A percentile compares a stretch with the other conserved stretches of the same genome.
phyloP scores from a whole-genome alignment of 2,113 vertebrate species.

The Tichodroma muraria region DNA sequence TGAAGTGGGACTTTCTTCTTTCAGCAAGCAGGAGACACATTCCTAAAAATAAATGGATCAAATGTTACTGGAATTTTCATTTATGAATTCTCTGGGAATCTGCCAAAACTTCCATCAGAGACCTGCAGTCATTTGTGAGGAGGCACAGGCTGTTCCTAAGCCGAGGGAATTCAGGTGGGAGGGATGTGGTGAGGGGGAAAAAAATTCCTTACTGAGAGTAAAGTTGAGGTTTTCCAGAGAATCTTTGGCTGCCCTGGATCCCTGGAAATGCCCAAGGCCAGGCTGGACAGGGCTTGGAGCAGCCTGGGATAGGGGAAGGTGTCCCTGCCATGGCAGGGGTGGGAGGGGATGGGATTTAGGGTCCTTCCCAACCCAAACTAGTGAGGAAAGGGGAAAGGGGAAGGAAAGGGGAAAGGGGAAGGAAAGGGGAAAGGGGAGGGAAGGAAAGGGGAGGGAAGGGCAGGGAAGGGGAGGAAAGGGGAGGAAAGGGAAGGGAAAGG shows the following conservation, averaged over 20 bases:
- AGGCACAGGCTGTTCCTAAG: not conserved
- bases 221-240: not conserved
- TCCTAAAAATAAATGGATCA: not conserved
- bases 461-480: too few relatives aligned
- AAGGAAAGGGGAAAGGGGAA: not conserved
- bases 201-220: not conserved
- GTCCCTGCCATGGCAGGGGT: not conserved
- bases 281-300: not conserved
- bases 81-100: not conserved
- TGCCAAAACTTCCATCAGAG: not conserved
- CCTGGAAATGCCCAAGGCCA: not conserved
- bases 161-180: not conserved
- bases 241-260: not conserved
- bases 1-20: not conserved
- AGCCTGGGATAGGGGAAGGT: not conserved
- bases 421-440: too few relatives aligned
- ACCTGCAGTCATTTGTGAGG: not conserved
- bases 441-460: not conserved
- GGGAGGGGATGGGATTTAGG: not conserved
- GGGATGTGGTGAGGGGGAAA: not conserved
- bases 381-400: too few relatives aligned
- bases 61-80: not conserved
- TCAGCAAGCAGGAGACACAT: not conserved
- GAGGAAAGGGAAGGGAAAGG: too few relatives aligned
- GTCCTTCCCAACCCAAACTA: not conserved